A percentile compares a stretch with the other conserved stretches of the same genome.
phyloP scores from a whole-genome alignment of 1,140 invertebrate species.

The Drosophila lacertosa region DNA sequence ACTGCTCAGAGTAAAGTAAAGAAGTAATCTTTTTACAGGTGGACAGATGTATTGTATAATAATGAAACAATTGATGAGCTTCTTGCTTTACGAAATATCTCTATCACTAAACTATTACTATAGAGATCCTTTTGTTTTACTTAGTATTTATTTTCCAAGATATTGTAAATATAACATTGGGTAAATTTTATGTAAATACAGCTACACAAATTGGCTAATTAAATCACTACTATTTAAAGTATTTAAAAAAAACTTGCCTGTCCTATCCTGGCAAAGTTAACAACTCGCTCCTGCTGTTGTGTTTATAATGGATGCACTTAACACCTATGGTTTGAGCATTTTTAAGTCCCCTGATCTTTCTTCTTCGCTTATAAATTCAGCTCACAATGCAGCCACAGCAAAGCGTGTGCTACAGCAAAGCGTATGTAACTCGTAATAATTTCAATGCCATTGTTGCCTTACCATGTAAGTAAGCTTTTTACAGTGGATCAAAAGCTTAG shows the following conservation, averaged over 20 bases:
- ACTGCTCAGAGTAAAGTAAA: too few relatives aligned
- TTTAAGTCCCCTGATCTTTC: constrained; percentile 24
- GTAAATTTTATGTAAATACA: too few relatives aligned
- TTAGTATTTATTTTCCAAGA: too few relatives aligned
- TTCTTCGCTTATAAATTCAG: constrained; percentile 66
- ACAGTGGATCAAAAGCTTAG: constrained; percentile 26
- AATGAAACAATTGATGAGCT: too few relatives aligned
- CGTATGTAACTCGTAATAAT: constrained; percentile 42
- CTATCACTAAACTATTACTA: too few relatives aligned
- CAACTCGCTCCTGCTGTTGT: constrained; percentile 4
- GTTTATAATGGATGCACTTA: constrained; percentile 44
- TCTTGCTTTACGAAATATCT: too few relatives aligned
- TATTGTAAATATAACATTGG: too few relatives aligned
- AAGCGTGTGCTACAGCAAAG: constrained; percentile 25
- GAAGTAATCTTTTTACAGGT: too few relatives aligned
- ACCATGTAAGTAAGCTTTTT: constrained; percentile 3
- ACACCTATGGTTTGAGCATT: constrained; percentile 39
- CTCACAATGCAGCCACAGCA: constrained; percentile 49
- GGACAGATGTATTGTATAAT: too few relatives aligned
- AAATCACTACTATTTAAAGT: too few relatives aligned
- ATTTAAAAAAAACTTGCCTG: not conserved
- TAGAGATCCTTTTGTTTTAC: too few relatives aligned
- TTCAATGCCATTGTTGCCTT: constrained; percentile 65
- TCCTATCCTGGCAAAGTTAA: constrained; percentile 41
- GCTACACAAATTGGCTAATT: too few relatives aligned